A percentile compares a stretch with the other conserved stretches of the same genome.
Conservation (phyloP, 2,113 vertebrate genomes). For the Otocyon megalotis region DNA sequence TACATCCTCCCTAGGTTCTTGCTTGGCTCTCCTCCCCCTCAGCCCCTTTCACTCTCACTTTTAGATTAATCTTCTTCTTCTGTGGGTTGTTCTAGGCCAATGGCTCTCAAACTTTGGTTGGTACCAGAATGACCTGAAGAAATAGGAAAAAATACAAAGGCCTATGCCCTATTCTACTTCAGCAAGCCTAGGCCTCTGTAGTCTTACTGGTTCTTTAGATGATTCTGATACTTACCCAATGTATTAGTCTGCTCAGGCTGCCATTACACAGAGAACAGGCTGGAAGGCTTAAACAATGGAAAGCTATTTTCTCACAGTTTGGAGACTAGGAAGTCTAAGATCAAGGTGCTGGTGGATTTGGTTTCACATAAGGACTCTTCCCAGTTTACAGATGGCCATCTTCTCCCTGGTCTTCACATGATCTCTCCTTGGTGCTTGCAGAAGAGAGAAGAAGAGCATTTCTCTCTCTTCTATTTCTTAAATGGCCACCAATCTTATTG, state of each 20-base stretch:
- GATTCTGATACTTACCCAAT: background rate
- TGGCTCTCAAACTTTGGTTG: background rate
- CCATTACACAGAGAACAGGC: background rate
- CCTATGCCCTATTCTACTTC: background rate
- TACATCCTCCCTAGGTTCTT: background rate
- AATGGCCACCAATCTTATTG: background rate
- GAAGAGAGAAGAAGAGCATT: background rate
- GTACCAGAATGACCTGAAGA: background rate
- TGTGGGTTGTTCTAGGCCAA: background rate
- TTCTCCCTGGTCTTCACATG: background rate
- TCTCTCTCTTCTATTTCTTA: background rate
- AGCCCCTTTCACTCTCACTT: background rate
- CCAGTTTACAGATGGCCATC: background rate
- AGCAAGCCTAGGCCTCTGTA: background rate
- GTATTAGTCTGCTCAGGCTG: background rate
- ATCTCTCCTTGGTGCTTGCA: background rate
- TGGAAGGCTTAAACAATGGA: background rate
- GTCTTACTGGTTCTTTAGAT: background rate
- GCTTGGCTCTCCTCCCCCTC: background rate
- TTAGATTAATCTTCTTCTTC: background rate
- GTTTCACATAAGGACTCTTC: background rate
- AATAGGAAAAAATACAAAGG: background rate
- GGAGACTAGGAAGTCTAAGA: background rate
- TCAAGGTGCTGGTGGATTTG: background rate
- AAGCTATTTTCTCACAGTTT: background rate